Evolutionary conservation across 2,113 vertebrate species (phyloP).

Genomic region (Diadophis punctatus): DNA sequence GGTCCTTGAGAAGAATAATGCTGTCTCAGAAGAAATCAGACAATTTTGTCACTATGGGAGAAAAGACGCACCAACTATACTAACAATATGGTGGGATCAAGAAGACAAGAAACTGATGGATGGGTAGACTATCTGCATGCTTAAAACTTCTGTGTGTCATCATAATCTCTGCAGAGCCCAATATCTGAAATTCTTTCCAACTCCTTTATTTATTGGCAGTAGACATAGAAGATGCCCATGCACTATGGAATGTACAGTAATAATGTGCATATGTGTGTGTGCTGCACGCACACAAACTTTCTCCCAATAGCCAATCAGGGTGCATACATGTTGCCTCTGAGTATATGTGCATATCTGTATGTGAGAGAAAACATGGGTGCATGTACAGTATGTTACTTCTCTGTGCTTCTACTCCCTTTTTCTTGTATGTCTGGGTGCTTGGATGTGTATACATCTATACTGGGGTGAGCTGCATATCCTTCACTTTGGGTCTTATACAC

Average conservation of each 20-base stretch:
- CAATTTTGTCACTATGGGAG: not conserved
- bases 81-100: not conserved
- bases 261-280: not conserved
- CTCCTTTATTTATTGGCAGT: not conserved
- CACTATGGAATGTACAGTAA: not conserved
- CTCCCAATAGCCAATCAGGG: not conserved
- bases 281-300: not conserved
- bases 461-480: not conserved
- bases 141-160: not conserved
- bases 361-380: not conserved
- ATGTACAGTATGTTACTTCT: not conserved
- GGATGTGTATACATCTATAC: not conserved
- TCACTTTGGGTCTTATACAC: not conserved
- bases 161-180: not conserved
- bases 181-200: not conserved
- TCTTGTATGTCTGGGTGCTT: not conserved
- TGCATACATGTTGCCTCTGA: not conserved
- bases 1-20: not conserved
- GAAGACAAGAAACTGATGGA: not conserved
- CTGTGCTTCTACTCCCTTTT: no score
- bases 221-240: not conserved
- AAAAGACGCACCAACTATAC: not conserved
- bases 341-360: not conserved
- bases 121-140: not conserved
- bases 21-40: not conserved